Evolutionary conservation across 2,113 vertebrate species (phyloP).

Genomic region (Tonatia bakeri): DNA sequence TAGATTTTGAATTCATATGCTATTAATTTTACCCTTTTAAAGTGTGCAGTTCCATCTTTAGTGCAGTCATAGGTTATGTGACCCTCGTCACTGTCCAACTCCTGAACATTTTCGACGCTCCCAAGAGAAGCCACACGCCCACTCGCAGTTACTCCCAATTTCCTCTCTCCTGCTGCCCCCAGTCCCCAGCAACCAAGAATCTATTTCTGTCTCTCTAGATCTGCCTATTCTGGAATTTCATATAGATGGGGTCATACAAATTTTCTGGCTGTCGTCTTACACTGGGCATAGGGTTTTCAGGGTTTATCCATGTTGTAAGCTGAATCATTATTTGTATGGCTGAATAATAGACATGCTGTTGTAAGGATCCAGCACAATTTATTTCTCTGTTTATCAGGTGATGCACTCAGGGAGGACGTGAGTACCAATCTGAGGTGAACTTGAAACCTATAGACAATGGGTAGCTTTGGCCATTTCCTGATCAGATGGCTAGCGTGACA

Average conservation of each 20-base stretch:
- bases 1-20: background rate
- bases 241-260: background rate
- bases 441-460: background rate
- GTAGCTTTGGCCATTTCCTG: background rate
- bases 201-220: background rate
- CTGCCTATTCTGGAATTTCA: background rate
- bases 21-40: background rate
- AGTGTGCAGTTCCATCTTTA: background rate
- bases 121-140: background rate
- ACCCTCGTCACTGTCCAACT: background rate
- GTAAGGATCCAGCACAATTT: fast-evolving
- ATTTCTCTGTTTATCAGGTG: background rate
- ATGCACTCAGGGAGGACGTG: background rate
- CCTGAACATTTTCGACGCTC: background rate
- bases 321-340: background rate
- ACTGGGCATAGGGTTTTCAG: background rate
- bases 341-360: background rate
- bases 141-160: too few species aligned
- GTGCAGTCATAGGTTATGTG: background rate
- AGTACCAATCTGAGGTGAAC: background rate
- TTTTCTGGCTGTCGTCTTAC: background rate
- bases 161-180: background rate
- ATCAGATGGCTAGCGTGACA: background rate
- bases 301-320: background rate
- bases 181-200: background rate